Evolutionary conservation across 2,888 invertebrate species (phyloP).

Genomic region (Drosophila koepferae): DNA sequence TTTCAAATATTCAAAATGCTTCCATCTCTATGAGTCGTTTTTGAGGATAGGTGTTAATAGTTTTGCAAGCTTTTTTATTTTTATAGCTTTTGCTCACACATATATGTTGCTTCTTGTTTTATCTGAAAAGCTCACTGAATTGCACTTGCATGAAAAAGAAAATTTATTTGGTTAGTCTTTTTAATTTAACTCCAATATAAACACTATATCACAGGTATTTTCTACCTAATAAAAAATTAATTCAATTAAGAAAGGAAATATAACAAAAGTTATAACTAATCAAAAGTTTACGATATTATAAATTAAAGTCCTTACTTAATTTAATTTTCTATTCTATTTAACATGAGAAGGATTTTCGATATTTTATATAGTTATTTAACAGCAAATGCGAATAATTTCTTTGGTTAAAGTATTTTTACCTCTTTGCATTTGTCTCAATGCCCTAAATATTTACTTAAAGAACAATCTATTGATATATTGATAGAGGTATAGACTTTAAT

Average conservation of each 20-base stretch:
- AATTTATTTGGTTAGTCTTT: constrained; percentile 76
- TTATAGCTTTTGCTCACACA: constrained; percentile 15
- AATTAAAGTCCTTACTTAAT: not conserved
- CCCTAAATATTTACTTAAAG: constrained; percentile 12
- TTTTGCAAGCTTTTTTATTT: constrained; percentile 19
- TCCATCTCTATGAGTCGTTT: constrained; percentile 8
- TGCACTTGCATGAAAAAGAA: constrained; percentile 32
- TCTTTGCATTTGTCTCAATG: constrained; percentile 9
- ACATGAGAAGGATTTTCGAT: constrained; percentile 14
- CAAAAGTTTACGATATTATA: not conserved
- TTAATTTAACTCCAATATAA: constrained; percentile 81
- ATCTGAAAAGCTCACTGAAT: constrained; percentile 36
- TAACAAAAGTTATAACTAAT: no score
- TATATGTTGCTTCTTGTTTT: constrained; percentile 28
- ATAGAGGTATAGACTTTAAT: constrained; percentile 8
- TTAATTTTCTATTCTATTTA: not conserved
- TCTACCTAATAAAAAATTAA: not conserved
- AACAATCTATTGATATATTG: not conserved
- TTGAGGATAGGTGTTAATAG: constrained; percentile 55
- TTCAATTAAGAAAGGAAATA: constrained; percentile 1
- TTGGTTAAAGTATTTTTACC: constrained; percentile 6
- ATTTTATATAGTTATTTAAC: constrained; percentile 30
- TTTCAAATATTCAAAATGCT: constrained; percentile 2
- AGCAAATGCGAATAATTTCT: not conserved
- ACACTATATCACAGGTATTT: constrained; percentile 75